Evolutionary conservation across 2,888 invertebrate species (phyloP).

Genomic region (Clistopyga incitator): DNA sequence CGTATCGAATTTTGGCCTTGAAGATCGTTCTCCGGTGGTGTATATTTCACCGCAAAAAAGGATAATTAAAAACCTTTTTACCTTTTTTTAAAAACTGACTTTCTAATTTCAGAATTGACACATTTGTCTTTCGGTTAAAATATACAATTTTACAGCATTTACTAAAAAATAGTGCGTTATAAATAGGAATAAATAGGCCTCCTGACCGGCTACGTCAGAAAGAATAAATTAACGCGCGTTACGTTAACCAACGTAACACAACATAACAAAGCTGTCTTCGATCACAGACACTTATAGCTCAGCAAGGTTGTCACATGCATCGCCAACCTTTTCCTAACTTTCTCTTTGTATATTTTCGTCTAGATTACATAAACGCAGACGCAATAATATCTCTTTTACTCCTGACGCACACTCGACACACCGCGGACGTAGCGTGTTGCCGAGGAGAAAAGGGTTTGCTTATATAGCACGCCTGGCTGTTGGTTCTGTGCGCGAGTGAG

Average conservation of each 20-base stretch:
- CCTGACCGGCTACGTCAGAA: background rate
- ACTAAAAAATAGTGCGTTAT: too few species aligned
- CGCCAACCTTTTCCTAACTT: background rate
- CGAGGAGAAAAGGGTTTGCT: slow-evolving; percentile 10
- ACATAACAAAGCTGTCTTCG: too few species aligned
- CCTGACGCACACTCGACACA: background rate
- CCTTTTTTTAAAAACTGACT: too few species aligned
- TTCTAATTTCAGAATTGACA: too few species aligned
- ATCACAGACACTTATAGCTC: too few species aligned
- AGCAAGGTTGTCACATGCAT: background rate
- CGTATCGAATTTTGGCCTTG: too few species aligned
- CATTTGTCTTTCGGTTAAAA: too few species aligned
- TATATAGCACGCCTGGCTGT: slow-evolving; percentile 12
- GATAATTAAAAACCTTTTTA: too few species aligned
- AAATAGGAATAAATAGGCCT: background rate
- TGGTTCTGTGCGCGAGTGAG: slow-evolving; percentile 34
- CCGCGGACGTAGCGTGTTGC: background rate
- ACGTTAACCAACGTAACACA: background rate
- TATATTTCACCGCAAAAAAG: too few species aligned
- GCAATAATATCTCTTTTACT: slow-evolving; percentile 8
- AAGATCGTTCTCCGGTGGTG: too few species aligned
- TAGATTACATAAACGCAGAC: slow-evolving; percentile 29
- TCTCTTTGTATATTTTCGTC: slow-evolving; percentile 16
- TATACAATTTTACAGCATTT: too few species aligned
- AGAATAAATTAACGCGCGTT: background rate